phyloP scores from a whole-genome alignment of 2,113 vertebrate genomes.

The Atractosteus spatula region DNA sequence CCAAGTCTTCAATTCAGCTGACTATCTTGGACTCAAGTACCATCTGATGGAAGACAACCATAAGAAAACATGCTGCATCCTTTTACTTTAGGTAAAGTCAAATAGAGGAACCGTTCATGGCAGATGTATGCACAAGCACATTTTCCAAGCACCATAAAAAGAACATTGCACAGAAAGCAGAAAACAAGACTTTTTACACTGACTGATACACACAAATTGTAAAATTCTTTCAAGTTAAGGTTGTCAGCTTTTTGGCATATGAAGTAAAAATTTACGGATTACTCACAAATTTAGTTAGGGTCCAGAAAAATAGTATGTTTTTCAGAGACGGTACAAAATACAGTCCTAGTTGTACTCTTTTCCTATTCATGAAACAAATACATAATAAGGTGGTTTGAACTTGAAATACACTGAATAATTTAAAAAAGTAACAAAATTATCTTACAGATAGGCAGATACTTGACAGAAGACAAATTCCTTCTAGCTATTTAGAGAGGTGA shows the following conservation, averaged over 20 bases:
- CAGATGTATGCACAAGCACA: background rate
- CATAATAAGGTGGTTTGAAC: background rate
- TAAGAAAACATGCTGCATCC: no score
- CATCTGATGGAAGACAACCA: background rate
- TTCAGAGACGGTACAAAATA: no score
- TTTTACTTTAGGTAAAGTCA: no score
- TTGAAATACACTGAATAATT: background rate
- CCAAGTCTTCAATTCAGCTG: no score
- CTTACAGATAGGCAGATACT: background rate
- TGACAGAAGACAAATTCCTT: background rate
- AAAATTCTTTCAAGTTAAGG: constrained; percentile 17
- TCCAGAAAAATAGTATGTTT: no score
- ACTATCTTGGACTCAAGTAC: background rate
- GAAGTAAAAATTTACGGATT: constrained; percentile 17
- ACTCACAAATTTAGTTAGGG: background rate
- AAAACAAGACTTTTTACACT: constrained; percentile 41
- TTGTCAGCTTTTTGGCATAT: constrained; percentile 36
- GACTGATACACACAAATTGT: background rate
- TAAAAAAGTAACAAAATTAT: background rate
- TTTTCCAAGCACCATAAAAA: background rate
- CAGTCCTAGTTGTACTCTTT: no score
- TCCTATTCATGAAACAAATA: background rate
- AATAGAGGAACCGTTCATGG: no score
- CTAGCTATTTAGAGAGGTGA: background rate
- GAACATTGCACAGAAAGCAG: constrained; percentile 63